Evolutionary conservation across 2,888 invertebrate species (phyloP).

Genomic region (Microctonus hyperodae): DNA sequence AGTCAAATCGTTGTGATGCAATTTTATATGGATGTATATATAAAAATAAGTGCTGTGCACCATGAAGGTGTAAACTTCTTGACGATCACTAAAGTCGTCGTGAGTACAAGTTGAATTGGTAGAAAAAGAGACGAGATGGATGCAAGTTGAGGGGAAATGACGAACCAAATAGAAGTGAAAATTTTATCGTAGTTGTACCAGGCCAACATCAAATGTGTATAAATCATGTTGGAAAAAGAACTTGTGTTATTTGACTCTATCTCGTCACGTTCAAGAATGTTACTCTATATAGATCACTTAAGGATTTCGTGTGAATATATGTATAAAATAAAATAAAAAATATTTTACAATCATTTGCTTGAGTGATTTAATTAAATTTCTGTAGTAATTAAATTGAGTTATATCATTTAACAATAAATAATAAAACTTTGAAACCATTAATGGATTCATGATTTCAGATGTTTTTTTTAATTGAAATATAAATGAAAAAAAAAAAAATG

Average conservation of each 20-base stretch:
- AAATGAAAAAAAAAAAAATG: too few relatives aligned
- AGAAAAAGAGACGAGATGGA: neutral
- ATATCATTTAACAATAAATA: too few relatives aligned
- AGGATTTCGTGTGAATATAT: neutral
- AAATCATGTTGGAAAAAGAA: neutral
- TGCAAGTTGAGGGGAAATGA: conserved; percentile 7
- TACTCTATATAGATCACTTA: conserved; percentile 11
- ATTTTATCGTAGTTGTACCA: conserved; percentile 28
- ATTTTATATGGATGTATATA: conserved; percentile 12
- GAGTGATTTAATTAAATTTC: too few relatives aligned
- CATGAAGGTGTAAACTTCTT: conserved; percentile 21
- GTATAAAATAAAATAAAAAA: too few relatives aligned
- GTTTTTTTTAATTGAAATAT: too few relatives aligned
- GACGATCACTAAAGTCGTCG: conserved; percentile 25
- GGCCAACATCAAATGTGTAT: conserved; percentile 12
- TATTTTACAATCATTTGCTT: too few relatives aligned
- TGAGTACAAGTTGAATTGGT: conserved; percentile 19
- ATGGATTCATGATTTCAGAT: too few relatives aligned
- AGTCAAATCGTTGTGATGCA: neutral
- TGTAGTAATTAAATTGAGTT: too few relatives aligned
- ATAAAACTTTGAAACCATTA: too few relatives aligned
- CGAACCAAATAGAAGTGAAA: conserved; percentile 4
- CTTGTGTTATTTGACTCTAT: conserved; percentile 1
- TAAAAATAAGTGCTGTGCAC: neutral
- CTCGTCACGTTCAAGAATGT: conserved; percentile 12